A percentile compares a stretch with the other conserved stretches of the same genome.
Evolutionary conservation across 1,140 invertebrate species (phyloP).

Genomic region (Phocides pigmalion): DNA sequence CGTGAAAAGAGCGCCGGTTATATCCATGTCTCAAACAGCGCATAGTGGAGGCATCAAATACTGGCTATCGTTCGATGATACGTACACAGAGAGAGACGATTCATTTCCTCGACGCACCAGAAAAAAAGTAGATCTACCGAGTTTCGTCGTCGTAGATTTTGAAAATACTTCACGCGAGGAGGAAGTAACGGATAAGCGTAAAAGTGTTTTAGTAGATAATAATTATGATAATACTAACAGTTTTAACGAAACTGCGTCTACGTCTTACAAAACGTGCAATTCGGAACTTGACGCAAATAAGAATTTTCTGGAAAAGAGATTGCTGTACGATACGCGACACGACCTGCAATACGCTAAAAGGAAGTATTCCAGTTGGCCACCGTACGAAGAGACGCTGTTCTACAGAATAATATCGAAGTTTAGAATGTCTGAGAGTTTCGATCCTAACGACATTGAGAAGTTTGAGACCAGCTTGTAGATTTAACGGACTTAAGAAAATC

Average conservation of each 20-base stretch:
- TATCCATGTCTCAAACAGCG: constrained; percentile 71
- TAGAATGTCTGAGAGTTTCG: constrained; percentile 77
- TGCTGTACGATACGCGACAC: constrained; percentile 52
- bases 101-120: constrained; percentile 25
- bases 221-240: constrained; percentile 35
- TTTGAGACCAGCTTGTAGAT: constrained; percentile 36
- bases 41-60: constrained; percentile 74
- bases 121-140: constrained; percentile 53
- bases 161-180: constrained; percentile 18
- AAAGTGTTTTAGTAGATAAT: constrained; percentile 38
- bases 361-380: constrained; percentile 68
- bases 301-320: constrained; percentile 37
- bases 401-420: constrained; percentile 78
- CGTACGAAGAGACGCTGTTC: constrained; percentile 79
- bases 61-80: constrained; percentile 78
- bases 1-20: constrained; percentile 53
- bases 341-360: constrained; percentile 31
- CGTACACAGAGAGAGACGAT: constrained; percentile 30
- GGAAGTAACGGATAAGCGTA: constrained; percentile 2
- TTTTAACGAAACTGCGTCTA: constrained; percentile 33
- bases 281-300: constrained; percentile 35
- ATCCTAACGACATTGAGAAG: constrained; percentile 51
- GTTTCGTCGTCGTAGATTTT: constrained; percentile 56
- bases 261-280: constrained; percentile 52
- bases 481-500: background rate